These are phyloP conservation scores for Panopea generosa DNA, from an alignment of 2,888 invertebrate genomes.

Conservation along the genomic window DNA sequence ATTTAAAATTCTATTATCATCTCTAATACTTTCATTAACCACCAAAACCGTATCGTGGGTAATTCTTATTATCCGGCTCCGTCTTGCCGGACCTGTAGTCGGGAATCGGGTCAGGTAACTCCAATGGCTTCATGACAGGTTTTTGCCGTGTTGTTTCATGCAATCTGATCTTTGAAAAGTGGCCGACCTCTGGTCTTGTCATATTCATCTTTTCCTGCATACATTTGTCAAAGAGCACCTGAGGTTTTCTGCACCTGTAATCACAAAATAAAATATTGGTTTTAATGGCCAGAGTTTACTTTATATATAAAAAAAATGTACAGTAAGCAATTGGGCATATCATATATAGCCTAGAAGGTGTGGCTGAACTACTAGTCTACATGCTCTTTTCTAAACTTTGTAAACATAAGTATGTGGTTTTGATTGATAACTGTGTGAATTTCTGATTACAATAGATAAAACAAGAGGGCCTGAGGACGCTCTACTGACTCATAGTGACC, in stretches of 20 bases:
- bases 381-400: no score
- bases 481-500: no score
- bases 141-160: conserved; percentile 73
- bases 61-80: conserved; percentile 19
- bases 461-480: no score
- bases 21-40: conserved; percentile 7
- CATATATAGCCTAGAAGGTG: no score
- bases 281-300: background rate
- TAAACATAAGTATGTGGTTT: no score
- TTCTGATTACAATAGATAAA: no score
- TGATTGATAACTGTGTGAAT: no score
- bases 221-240: conserved; percentile 82
- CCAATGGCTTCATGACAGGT: conserved; percentile 54
- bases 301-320: no score
- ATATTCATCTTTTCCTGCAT: conserved; percentile 79
- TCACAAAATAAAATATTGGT: background rate
- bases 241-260: conserved; percentile 81
- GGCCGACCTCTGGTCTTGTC: conserved; percentile 81
- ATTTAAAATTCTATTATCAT: no score
- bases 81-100: conserved; percentile 19
- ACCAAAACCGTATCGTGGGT: conserved; percentile 9
- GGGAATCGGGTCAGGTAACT: conserved; percentile 61
- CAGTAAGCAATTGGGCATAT: no score
- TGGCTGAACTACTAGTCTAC: no score
- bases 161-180: conserved; percentile 78